Percentiles rank a stretch among this genome's conserved stretches.
Conservation (phyloP, 1,140 invertebrate genomes). For the Coenobita brevimanus region DNA sequence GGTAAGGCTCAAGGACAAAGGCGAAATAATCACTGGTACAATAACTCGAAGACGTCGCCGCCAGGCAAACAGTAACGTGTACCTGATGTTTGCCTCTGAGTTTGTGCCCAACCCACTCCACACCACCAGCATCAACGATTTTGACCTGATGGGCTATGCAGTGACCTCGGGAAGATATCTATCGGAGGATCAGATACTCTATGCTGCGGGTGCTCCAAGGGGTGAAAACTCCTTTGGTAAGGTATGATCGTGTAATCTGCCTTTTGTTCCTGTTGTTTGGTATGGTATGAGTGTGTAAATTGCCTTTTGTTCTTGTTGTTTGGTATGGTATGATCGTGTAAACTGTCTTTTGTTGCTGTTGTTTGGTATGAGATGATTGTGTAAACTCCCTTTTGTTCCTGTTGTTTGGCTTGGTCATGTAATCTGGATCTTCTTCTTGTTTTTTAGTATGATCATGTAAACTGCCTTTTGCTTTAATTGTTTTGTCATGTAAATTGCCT, state of each 20-base stretch:
- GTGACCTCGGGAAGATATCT: slow-evolving; percentile 78
- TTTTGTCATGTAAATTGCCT: too few species aligned
- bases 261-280: not conserved
- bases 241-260: slow-evolving; percentile 70
- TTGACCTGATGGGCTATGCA: slow-evolving; percentile 72
- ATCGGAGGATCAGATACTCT: slow-evolving; percentile 71
- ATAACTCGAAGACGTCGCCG: slow-evolving; percentile 9
- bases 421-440: not conserved
- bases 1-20: slow-evolving; percentile 13
- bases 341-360: not conserved
- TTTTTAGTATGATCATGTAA: not conserved
- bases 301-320: not conserved
- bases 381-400: too few species aligned
- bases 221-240: slow-evolving; percentile 73
- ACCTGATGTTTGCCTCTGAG: not conserved
- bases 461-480: not conserved
- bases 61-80: not conserved
- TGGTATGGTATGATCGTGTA: not conserved
- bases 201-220: slow-evolving; percentile 77
- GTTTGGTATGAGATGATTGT: not conserved
- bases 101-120: slow-evolving; percentile 68
- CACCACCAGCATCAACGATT: slow-evolving; percentile 52
- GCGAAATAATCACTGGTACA: not conserved
- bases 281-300: not conserved
- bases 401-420: not conserved